A percentile compares a stretch with the other conserved stretches of the same genome.
Evolutionary conservation across 1,140 invertebrate genomes (phyloP).

Genomic region (Calephelis nemesis): DNA sequence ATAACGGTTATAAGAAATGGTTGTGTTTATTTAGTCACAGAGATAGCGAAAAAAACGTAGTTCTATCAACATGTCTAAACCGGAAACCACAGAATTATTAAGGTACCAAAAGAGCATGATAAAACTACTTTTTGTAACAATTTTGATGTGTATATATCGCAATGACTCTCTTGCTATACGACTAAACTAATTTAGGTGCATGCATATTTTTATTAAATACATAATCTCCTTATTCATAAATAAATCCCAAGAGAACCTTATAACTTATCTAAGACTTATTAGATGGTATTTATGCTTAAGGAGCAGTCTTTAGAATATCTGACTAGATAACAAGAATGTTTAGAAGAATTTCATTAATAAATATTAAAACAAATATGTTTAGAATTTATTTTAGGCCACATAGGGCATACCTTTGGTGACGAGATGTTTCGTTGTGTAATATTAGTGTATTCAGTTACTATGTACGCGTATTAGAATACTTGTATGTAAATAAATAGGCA

Average conservation of each 20-base stretch:
- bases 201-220: neutral
- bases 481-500: no score
- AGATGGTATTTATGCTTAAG: slow-evolving; percentile 2
- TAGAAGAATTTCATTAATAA: neutral
- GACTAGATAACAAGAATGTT: slow-evolving; percentile 8
- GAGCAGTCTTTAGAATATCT: slow-evolving; percentile 5
- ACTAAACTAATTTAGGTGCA: neutral
- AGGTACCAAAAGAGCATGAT: no score
- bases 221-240: slow-evolving; percentile 1
- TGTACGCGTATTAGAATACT: no score
- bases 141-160: neutral
- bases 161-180: neutral
- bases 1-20: no score
- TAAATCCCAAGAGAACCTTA: neutral
- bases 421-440: no score
- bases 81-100: no score
- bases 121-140: no score
- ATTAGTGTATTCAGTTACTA: no score
- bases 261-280: neutral
- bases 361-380: neutral
- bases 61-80: no score
- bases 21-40: no score
- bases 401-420: neutral
- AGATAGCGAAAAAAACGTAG: neutral
- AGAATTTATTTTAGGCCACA: neutral